Base-by-base conservation (phyloP, 2,113 vertebrate genomes). In the Psittacus erithacus region DNA sequence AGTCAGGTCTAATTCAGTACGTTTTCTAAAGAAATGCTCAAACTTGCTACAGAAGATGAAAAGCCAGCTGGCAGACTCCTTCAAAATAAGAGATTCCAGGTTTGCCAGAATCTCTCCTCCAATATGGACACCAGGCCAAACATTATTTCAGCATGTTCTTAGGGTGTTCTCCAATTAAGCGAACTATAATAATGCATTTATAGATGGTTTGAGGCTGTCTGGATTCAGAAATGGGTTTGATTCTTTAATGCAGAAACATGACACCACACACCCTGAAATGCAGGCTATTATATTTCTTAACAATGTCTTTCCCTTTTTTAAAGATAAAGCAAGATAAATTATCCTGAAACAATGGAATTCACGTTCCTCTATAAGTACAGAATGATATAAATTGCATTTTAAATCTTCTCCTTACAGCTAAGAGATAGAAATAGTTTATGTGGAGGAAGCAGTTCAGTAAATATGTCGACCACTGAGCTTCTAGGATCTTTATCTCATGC, bases 41-140 rank as follows among this genome's bases (percentile, higher is more conserved):
- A 78, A 84, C 47, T 89, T 79, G 24, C 64, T 85, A 38, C 9
- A 57, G 62, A 68, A 78, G 55, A 17, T 79, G 55, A 68, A 84
- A 73, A 92, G 70, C 44, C 86, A 82, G 63, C 71, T 90, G 82
- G 78, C 84, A 85, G 57, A 47, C 33, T 63, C 55, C 17, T 79
- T 92, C 87, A 90, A 89, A 91, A 80, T 76, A 78, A 78, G 35
- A 73, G 62, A 62, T 52, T 82, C 31, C 67, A 43, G 78, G 25
- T 82, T 76, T 94, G 75, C 84, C 84, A 82, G 41, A 96, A 67
- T 88, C 18, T 82, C 18, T 14, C 69, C 62, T 87, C 83, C 89
- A 65, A 91, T 87, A 46, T 20, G 38, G 78, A 94, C 92, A 69
- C 31, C 19, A 73, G n/a, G 38, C 84, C 89, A 95, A 85, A 73